Conservation (phyloP, 2,888 invertebrate species). For the Cephonodes hylas region DNA sequence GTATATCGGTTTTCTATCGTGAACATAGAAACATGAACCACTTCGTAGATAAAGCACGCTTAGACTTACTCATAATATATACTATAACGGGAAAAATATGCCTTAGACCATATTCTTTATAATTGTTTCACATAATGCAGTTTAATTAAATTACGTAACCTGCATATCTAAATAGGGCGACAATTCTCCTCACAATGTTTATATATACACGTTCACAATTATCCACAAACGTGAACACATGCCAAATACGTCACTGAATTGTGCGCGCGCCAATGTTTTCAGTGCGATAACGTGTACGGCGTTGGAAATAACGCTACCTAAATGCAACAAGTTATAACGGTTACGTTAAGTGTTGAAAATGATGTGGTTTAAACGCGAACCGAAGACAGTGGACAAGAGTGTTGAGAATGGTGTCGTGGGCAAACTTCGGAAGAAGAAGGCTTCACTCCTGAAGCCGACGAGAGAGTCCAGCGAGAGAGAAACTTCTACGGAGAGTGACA, state of each 20-base stretch:
- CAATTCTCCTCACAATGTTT: background rate
- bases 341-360: constrained; percentile 37
- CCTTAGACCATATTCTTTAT: no score
- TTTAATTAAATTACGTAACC: background rate
- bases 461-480: constrained; percentile 74
- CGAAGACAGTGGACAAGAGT: constrained; percentile 62
- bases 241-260: constrained; percentile 2
- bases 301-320: background rate
- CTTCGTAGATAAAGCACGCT: no score
- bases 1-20: no score
- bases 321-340: constrained; percentile 32
- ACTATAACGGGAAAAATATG: no score
- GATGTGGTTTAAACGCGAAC: constrained; percentile 78
- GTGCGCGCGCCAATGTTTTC: background rate
- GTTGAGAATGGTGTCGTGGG: constrained; percentile 63
- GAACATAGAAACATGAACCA: no score
- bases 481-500: constrained; percentile 73
- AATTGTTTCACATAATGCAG: no score
- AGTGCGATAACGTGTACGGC: constrained; percentile 8
- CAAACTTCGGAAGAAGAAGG: constrained; percentile 69
- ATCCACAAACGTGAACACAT: background rate
- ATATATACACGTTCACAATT: background rate
- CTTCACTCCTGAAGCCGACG: constrained; percentile 61
- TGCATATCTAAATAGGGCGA: background rate
- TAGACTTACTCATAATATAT: no score